Evolutionary conservation across 2,797 vertebrate genomes (phyloP), one percentile per base, ranked within the genome.

Genomic region (Sebastes diaconus): DNA sequence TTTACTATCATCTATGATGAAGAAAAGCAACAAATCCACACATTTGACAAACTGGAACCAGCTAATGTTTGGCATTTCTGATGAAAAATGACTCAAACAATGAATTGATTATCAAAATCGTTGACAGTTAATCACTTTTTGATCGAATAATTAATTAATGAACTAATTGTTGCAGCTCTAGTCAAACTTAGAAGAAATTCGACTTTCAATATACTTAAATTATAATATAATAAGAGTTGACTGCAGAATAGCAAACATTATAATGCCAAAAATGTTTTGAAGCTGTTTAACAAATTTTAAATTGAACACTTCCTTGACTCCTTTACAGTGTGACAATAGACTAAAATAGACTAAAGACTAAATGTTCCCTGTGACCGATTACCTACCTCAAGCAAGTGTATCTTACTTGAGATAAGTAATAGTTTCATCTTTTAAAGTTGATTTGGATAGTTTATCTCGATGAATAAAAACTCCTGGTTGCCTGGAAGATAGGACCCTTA

Each of bases 241-340:
- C 20, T 24, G n/a, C 34, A 63, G 30, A 63, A 36, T 2, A 24
- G 0, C 50, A 52, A 52, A 8, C 20, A 52, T 52, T n/a, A 52
- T 9, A 52, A n/a, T n/a, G 18, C 50, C 50, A 52, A n/a, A 52
- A 0, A 52, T 27, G 1, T 68, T 20, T 57, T 0, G 1, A 71
- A 42, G 32, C 16, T 4, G 4, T 59, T 16, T 20, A 8, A 9
- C 8, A 52, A n/a, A 27, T 50, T 10, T 27, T 12, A 20, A 9
- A 70, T 46, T 60, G 7, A 34, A 55, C 5, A 3, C 8, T 20
- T 34, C 32, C 25, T 32, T 22, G 34, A 11, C n/a, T 57, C 4
- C 16, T 14, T 20, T 20, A 64, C 3, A 32, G 9, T 60, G 20
- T 61, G 18, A 25, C 18, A 61, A 32, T 36, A 36, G 11, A 36